These are phyloP conservation scores for Karalla daura DNA, from an alignment of 2,797 vertebrate genomes.

Conservation along the genomic window DNA sequence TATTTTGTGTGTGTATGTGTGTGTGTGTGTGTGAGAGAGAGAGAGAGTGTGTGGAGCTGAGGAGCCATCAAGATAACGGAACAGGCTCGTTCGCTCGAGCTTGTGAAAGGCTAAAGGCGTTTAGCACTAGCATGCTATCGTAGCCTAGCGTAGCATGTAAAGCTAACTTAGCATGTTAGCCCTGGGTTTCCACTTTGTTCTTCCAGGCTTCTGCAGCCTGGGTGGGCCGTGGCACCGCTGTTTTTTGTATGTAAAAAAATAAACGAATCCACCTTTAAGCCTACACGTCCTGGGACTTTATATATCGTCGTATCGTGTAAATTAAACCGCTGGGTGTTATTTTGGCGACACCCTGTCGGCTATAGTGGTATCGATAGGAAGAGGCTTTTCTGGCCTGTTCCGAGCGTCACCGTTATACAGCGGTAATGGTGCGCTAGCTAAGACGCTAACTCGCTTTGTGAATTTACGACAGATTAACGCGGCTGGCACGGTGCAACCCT, in stretches of 20 bases:
- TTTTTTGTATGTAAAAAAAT: too few species aligned
- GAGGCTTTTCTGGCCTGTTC: too few species aligned
- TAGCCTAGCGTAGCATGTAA: conserved; percentile 10
- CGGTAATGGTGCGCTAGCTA: conserved; percentile 14
- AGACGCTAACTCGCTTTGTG: conserved; percentile 32
- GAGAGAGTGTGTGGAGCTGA: too few species aligned
- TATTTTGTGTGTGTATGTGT: too few species aligned
- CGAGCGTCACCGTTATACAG: conserved; percentile 38
- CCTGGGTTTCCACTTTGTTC: conserved; percentile 80
- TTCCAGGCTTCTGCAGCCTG: conserved; percentile 63
- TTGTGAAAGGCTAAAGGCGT: conserved; percentile 57
- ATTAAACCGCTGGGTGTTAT: too few species aligned
- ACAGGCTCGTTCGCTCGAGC: conserved; percentile 51
- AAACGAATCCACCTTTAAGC: conserved; percentile 52
- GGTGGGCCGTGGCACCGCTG: conserved; percentile 56
- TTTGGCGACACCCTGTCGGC: too few species aligned
- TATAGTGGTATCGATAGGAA: too few species aligned
- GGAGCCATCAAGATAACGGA: conserved; percentile 63
- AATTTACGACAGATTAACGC: conserved; percentile 18
- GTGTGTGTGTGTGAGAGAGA: too few species aligned
- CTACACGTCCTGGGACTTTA: too few species aligned
- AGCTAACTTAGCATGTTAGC: conserved; percentile 51
- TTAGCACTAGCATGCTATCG: conserved; percentile 21
- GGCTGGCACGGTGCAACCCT: conserved; percentile 11
- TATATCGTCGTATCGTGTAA: too few species aligned